Evolutionary conservation across 2,113 vertebrate species (phyloP), one percentile per base, ranked within the genome.

Genomic region (Triplophysa siluroides): DNA sequence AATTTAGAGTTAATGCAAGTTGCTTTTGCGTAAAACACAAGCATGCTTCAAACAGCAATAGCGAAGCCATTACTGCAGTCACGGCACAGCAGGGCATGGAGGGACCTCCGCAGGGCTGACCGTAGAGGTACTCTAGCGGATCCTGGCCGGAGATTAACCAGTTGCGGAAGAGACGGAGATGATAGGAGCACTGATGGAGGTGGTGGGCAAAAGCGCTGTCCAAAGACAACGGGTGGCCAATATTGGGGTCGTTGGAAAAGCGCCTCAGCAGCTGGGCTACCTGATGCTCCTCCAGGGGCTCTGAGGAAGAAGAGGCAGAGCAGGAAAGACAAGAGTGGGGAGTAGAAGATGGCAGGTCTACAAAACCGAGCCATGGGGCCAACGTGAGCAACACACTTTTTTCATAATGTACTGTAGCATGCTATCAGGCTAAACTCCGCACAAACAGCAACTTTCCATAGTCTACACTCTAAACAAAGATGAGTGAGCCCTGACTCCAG

Each of bases 161-260:
- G 94, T 96, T 97, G 93, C 95, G 94, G 96, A 98, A 97, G 94
- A 99, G 96, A 84, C 96, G 96, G 83, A 97, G 96, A 93, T 98
- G 97, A 95, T 98, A 98, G 93, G 94, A 96, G 94, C 96, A 98
- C 90, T 97, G 97, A 92, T 96, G 95, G 87, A 98, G 96, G 92
- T 98, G 96, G 90, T 96, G 97, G 92, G 95, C 94, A 93, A 98
- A 93, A 75, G 95, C 90, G 86, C 93, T 91, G 90, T 98, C 97
- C 95, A 97, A 91, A 90, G 90, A 94, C 88, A 96, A 87, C 85
- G 93, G 93, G 91, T 88, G 88, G 91, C 93, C 90, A 81, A 93
- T 83, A 88, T 93, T 92, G 92, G 87, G 95, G 89, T 98, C 96
- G 81, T 91, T 94, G 92, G 96, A 97, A 94, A 96, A 96, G 91